These are phyloP conservation scores for Gymnogyps californianus DNA, from an alignment of 2,113 vertebrate species.

Conservation along the genomic window DNA sequence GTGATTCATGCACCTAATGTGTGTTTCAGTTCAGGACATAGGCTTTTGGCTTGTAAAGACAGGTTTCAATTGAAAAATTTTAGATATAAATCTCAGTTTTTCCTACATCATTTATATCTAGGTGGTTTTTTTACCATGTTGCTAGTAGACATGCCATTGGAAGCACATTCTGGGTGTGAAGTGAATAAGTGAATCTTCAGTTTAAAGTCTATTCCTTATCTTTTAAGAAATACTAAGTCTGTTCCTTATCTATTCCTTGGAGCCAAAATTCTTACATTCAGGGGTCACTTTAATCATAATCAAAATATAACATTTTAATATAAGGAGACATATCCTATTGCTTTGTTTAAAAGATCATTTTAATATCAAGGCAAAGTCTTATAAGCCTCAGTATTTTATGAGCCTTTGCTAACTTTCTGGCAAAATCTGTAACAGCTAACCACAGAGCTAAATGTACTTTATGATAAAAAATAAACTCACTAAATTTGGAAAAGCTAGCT, in stretches of 20 bases:
- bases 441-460: not conserved
- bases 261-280: not conserved
- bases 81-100: not conserved
- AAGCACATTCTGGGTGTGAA: not conserved
- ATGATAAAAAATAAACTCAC: not conserved
- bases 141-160: not conserved
- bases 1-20: not conserved
- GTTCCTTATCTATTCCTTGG: not conserved
- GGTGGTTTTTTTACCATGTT: not conserved
- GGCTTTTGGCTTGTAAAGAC: not conserved
- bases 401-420: not conserved
- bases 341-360: not conserved
- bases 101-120: not conserved
- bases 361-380: constrained; percentile 6
- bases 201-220: not conserved
- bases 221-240: not conserved
- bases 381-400: not conserved
- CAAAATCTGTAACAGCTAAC: not conserved
- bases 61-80: not conserved
- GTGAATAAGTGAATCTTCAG: not conserved
- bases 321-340: not conserved
- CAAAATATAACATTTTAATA: not conserved
- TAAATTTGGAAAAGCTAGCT: not conserved
- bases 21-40: not conserved
- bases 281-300: not conserved